Conservation (phyloP, 2,113 vertebrate genomes). For the Poecilia latipinna region DNA sequence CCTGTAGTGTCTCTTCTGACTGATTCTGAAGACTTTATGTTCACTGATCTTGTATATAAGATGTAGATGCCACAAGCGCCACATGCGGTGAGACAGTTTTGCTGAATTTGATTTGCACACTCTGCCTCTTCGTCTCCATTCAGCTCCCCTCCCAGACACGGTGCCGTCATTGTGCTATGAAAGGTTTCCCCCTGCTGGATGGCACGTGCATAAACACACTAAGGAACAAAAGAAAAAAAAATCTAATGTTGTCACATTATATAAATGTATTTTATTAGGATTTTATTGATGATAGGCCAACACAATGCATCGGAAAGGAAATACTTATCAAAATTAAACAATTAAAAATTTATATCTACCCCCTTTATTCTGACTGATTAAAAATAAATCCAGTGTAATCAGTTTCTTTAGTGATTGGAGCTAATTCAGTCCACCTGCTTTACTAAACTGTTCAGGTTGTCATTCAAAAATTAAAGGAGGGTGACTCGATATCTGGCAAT, state of each 20-base stretch:
- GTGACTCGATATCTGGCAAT: background rate
- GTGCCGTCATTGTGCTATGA: conserved; percentile 49
- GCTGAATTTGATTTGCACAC: conserved; percentile 71
- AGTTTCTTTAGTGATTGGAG: background rate
- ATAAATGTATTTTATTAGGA: background rate
- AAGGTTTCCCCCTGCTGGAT: conserved; percentile 70
- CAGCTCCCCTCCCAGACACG: conserved; percentile 4
- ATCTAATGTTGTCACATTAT: background rate
- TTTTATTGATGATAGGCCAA: too few species aligned
- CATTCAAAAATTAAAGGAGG: too few species aligned
- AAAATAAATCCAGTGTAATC: background rate
- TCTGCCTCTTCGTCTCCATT: background rate
- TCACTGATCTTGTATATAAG: conserved; percentile 57
- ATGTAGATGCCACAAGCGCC: conserved; percentile 26
- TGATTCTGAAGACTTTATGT: conserved; percentile 15
- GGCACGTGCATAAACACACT: conserved; percentile 27
- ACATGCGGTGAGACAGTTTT: conserved; percentile 59
- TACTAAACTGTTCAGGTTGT: too few species aligned
- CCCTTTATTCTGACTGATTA: background rate
- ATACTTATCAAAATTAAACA: background rate
- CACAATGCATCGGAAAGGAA: too few species aligned
- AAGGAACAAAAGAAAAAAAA: background rate
- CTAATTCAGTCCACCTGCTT: background rate
- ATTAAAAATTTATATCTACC: background rate
- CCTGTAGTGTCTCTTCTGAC: conserved; percentile 23